These are phyloP conservation scores for Luidia sarsii DNA, from an alignment of 53 echinoderm and acorn worm genomes.

Conservation along the genomic window DNA sequence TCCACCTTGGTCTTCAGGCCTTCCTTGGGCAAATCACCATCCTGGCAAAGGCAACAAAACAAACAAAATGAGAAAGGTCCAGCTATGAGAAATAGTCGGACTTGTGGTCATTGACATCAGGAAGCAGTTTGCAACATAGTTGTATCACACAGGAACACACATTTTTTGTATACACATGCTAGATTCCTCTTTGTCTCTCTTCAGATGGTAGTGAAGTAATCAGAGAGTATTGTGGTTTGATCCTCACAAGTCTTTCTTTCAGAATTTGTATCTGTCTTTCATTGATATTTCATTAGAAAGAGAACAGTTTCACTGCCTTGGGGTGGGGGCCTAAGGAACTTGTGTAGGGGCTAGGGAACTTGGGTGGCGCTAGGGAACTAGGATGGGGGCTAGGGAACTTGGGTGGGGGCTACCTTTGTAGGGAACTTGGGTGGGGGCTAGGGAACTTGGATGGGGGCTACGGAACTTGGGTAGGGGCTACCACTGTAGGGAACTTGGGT, in stretches of 20 bases:
- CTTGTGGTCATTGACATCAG: not conserved
- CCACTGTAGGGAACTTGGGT: too few relatives aligned
- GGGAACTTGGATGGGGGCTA: too few relatives aligned
- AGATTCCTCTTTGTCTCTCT: not conserved
- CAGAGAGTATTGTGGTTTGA: not conserved
- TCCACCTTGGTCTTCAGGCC: constrained; percentile 91
- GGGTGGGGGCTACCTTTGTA: too few relatives aligned
- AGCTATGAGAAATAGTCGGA: not conserved
- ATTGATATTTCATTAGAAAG: too few relatives aligned
- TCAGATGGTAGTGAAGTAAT: not conserved
- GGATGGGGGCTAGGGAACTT: too few relatives aligned
- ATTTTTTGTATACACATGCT: not conserved
- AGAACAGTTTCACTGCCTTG: too few relatives aligned
- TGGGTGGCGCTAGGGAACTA: too few relatives aligned
- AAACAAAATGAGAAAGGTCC: not conserved
- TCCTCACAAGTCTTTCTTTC: not conserved
- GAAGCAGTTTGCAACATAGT: not conserved
- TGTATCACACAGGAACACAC: not conserved
- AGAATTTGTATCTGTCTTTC: too few relatives aligned
- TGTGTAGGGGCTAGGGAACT: too few relatives aligned
- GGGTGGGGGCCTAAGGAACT: too few relatives aligned
- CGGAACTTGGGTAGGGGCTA: too few relatives aligned
- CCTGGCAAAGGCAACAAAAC: constrained; percentile 45
- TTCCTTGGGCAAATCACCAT: constrained; percentile 50
- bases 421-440: too few relatives aligned